Evolutionary conservation across 2,888 invertebrate genomes (phyloP).

Genomic region (Lacanobia oleracea): DNA sequence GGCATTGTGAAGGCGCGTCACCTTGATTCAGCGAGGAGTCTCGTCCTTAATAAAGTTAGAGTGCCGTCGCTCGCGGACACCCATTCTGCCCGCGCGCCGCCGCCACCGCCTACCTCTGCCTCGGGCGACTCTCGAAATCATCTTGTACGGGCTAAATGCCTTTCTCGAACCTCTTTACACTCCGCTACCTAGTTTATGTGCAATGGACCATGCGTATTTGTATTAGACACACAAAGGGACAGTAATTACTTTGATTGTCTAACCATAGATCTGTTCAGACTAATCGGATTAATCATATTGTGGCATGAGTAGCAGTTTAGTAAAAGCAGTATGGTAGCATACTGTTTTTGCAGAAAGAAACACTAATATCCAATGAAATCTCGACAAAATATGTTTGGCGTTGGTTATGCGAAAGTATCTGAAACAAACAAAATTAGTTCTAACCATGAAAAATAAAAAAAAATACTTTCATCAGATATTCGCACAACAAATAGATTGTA

Average conservation of each 20-base stretch:
- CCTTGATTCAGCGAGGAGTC: conserved; percentile 87
- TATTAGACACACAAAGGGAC: conserved; percentile 68
- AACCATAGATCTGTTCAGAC: conserved; percentile 50
- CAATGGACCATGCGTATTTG: conserved; percentile 71
- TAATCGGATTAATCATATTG: conserved; percentile 48
- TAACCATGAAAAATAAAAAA: conserved; percentile 17
- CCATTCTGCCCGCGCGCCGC: conserved; percentile 68
- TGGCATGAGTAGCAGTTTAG: neutral
- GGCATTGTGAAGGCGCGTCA: conserved; percentile 89
- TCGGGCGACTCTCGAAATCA: conserved; percentile 76
- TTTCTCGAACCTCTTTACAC: conserved; percentile 74
- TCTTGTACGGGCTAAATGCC: conserved; percentile 80
- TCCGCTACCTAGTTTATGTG: conserved; percentile 74
- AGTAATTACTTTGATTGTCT: conserved; percentile 65
- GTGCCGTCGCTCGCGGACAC: conserved; percentile 80
- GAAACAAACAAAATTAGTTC: conserved; percentile 22
- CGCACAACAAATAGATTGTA: conserved; percentile 68
- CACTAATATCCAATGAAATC: conserved; percentile 1
- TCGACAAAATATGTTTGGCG: neutral
- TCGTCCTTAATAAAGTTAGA: conserved; percentile 88
- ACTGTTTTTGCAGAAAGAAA: neutral
- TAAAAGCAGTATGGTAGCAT: neutral
- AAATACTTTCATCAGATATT: conserved; percentile 49
- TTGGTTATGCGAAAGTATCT: neutral
- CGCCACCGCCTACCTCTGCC: conserved; percentile 77